A percentile compares a stretch with the other conserved stretches of the same genome.
phyloP scores from a whole-genome alignment of 1,140 invertebrate species.

The Bombus breviceps region DNA sequence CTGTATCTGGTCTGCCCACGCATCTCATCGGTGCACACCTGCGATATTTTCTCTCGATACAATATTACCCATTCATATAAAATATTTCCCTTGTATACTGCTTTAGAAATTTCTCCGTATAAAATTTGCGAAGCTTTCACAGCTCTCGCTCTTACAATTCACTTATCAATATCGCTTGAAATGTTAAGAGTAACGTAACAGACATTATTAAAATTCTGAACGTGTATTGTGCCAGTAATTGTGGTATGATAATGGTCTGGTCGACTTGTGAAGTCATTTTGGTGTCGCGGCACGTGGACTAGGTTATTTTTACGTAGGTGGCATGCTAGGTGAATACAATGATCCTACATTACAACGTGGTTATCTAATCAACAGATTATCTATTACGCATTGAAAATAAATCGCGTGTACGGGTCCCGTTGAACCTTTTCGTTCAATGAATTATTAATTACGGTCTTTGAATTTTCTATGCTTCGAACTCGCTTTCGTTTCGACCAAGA shows the following conservation, averaged over 20 bases:
- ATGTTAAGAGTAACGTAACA: neutral
- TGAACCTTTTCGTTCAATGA: neutral
- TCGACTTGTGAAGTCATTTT: neutral
- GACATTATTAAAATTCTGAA: too few relatives aligned
- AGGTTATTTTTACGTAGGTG: conserved; percentile 7
- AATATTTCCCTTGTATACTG: neutral
- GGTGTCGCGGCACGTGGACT: neutral
- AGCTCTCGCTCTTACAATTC: neutral
- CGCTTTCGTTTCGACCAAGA: too few relatives aligned
- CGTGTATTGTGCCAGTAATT: too few relatives aligned
- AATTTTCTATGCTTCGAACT: too few relatives aligned
- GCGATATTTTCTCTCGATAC: neutral
- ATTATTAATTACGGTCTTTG: conserved; percentile 4
- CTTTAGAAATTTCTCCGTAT: neutral
- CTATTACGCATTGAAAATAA: neutral
- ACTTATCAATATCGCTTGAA: neutral
- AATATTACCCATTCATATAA: neutral
- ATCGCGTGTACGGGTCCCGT: neutral
- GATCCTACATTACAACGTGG: conserved; percentile 9
- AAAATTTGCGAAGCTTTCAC: neutral
- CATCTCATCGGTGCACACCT: conserved; percentile 40
- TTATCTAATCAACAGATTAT: conserved; percentile 35
- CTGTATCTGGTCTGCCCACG: conserved; percentile 46
- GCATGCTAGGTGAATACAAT: neutral
- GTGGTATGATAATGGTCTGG: neutral